Base-by-base conservation (phyloP, 2,113 vertebrate genomes). In the Petrocephalus microphthalmus region DNA sequence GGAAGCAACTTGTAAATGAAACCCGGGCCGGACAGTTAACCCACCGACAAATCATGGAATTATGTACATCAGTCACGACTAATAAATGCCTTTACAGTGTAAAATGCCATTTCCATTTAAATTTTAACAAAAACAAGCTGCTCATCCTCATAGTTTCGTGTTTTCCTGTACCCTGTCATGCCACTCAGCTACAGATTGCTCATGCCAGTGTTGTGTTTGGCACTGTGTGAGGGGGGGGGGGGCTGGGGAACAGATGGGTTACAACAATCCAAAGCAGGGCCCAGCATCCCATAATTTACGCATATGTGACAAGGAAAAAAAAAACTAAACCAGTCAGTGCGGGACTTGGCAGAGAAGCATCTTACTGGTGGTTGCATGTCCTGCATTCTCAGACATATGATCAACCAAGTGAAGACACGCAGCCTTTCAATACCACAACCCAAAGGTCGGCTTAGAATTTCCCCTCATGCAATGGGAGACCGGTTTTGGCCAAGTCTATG, bases 201-300 rank as follows among this genome's bases (percentile, higher is more conserved):
- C 85, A 51, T 19, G 5, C 56, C 19, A 11, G 22, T 89, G 88
- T 90, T 91, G 57, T 91, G 45, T 89, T 92, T 91, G 88, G 89
- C 90, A 82, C 37, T 5, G 37, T 29, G 49, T 29, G n/a, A 3
- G 42, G 42, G 42, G 42, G 42, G 42, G 3, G 42, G 42, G 3
- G 42, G 42, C 1, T 3, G 42, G 67, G 86, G 4, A 56, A 52
- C 57, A 51, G 64, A 52, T 88, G 11, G 49, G 89, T 42, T 84
- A 19, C 19, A 87, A 51, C n/a, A 42, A 54, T 52, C 45, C 82
- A 84, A 29, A 52, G 5, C 13, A 57, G 84, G 7, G 33, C 84
- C 51, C n/a, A 37, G 51, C 15, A 56, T 54, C 51, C 84, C 52
- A 33, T 85, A 7, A 84, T 84, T 49, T 84, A 29, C 88, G 90